phyloP scores from a whole-genome alignment of 2,797 vertebrate genomes.

The Leptoclinus maculatus region DNA sequence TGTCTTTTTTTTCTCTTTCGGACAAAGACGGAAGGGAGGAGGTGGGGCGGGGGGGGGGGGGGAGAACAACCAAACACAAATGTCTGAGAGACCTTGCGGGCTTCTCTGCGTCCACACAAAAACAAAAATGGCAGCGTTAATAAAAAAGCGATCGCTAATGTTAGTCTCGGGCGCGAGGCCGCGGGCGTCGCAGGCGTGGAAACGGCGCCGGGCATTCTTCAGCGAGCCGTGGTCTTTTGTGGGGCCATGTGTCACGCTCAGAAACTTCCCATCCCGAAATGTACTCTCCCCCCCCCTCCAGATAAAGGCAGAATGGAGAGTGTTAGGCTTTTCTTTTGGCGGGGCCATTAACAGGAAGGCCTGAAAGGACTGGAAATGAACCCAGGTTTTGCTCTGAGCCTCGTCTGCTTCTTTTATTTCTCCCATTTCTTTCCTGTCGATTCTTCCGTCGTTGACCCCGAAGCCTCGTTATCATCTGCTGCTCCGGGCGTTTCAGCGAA shows the following conservation, averaged over 20 bases:
- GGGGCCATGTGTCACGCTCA: constrained; percentile 89
- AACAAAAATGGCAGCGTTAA: constrained; percentile 91
- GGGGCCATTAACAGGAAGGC: constrained; percentile 84
- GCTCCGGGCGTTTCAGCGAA: constrained; percentile 19
- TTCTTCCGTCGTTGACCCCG: constrained; percentile 43
- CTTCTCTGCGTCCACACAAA: constrained; percentile 78
- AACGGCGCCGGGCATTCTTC: constrained; percentile 73
- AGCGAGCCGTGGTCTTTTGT: constrained; percentile 89
- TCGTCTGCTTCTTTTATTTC: constrained; percentile 59
- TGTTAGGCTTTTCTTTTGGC: constrained; percentile 82
- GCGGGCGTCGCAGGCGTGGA: constrained; percentile 89
- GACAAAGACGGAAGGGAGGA: constrained; percentile 68
- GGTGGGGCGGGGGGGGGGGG: not conserved
- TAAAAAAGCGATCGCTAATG: constrained; percentile 91
- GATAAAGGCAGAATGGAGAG: constrained; percentile 76
- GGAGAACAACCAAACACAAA: constrained; percentile 73
- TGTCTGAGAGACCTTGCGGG: constrained; percentile 85
- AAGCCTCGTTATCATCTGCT: constrained; percentile 41
- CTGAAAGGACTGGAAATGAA: constrained; percentile 95
- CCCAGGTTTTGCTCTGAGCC: constrained; percentile 75
- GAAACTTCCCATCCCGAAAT: constrained; percentile 86
- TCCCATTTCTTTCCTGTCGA: constrained; percentile 16
- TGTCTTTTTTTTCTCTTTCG: constrained; percentile 75
- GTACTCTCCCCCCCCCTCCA: constrained; percentile 74
- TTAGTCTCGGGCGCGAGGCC: constrained; percentile 89